Evolutionary conservation across 2,888 invertebrate genomes (phyloP).

Genomic region (Meandrusa payeni): DNA sequence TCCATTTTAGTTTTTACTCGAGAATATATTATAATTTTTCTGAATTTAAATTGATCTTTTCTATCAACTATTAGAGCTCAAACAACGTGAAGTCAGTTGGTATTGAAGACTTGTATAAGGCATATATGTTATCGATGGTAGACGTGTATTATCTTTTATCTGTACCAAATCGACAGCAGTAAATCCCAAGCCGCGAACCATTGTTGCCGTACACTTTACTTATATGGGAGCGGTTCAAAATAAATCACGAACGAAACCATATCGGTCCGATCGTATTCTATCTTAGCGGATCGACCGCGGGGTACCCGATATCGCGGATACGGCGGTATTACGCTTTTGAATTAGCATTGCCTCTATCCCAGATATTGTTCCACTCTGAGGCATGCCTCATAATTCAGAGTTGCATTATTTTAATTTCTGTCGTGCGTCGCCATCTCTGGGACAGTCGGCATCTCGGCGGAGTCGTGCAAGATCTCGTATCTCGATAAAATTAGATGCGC

Average conservation of each 20-base stretch:
- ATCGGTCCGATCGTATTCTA: slow-evolving; percentile 73
- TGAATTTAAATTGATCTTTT: too few species aligned
- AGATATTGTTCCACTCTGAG: slow-evolving; percentile 52
- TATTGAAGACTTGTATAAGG: too few species aligned
- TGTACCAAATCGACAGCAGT: slow-evolving; percentile 74
- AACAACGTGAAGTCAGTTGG: background rate
- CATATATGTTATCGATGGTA: too few species aligned
- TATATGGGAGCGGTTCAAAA: slow-evolving; percentile 75
- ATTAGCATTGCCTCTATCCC: slow-evolving; percentile 72
- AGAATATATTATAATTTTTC: too few species aligned
- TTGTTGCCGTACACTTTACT: slow-evolving; percentile 71
- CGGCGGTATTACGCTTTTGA: slow-evolving; percentile 74
- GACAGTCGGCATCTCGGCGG: slow-evolving; percentile 37
- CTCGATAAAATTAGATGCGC: slow-evolving; percentile 56
- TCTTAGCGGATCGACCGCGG: slow-evolving; percentile 60
- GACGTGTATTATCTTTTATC: slow-evolving; percentile 64
- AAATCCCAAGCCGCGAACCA: slow-evolving; percentile 67
- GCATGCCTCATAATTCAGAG: slow-evolving; percentile 59
- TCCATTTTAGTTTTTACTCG: too few species aligned
- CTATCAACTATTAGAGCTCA: too few species aligned
- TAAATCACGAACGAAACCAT: slow-evolving; percentile 78
- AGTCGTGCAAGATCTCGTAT: slow-evolving; percentile 64
- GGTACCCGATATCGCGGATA: slow-evolving; percentile 58
- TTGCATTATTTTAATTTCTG: slow-evolving; percentile 64
- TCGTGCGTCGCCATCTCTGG: slow-evolving; percentile 46